Evolutionary conservation across 2,113 vertebrate genomes (phyloP), one percentile per base, ranked within the genome.

Genomic region (Lophotis ruficrista): DNA sequence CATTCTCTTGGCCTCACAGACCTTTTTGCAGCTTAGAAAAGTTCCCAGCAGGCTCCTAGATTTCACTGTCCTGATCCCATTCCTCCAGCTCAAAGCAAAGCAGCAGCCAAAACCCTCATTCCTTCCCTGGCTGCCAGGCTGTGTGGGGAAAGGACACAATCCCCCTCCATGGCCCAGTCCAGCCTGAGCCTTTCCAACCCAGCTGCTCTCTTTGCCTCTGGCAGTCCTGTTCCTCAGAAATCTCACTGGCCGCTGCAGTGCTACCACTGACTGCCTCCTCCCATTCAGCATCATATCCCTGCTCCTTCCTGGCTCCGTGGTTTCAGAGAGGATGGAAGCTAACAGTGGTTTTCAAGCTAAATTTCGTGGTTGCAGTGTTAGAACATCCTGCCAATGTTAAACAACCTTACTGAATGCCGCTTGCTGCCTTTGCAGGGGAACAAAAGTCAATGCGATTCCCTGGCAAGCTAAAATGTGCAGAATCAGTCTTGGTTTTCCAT

Each of bases 101-200:
- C 43, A 87, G 58, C 25, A 83, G 33, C 33, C 78, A 62, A 89
- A 70, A 33, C 6, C 16, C 35, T 25, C 8, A 8, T 0, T 31
- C 16, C 54, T 70, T 2, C 12, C 21, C 16, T 45, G 30, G 38
- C 18, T 83, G 58, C 33, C 23, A 62, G 30, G 22, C 14, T 35
- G 13, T 14, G 22, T 0, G 0, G 24, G 25, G 28, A 78, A 47
- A 47, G 53, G 35, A n/a, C 75, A 23, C 0, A 0, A 77, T 10
- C 12, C 12, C 3, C 14, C 13, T 41, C 24, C 62, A 13, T 28
- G 27, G 21, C 8, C 38, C 38, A 56, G 35, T 9, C 35, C 28
- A 86, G 71, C 48, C 66, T 58, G 68, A 60, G 28, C 25, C 38
- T 35, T 83, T 83, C 48, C 68, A 89, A 1, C 13, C 15, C 7